These are phyloP conservation scores for Drosophila funebris DNA, from an alignment of 1,140 invertebrate species.

Conservation along the genomic window DNA sequence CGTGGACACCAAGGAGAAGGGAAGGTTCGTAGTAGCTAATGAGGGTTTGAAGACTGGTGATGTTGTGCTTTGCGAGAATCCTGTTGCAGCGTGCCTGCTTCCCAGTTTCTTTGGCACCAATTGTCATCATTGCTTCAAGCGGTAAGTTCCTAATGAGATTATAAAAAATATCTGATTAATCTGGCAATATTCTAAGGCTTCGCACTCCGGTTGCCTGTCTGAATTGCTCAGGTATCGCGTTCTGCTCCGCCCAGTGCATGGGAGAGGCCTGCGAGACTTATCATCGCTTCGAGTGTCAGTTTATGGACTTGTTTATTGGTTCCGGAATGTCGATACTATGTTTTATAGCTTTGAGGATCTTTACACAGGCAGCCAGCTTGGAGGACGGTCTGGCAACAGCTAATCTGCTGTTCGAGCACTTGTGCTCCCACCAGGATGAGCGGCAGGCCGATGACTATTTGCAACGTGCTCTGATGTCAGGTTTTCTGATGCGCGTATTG, in stretches of 20 bases:
- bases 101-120: slow-evolving; percentile 89
- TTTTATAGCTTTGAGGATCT: slow-evolving; percentile 89
- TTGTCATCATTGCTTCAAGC: slow-evolving; percentile 92
- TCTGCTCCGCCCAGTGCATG: slow-evolving; percentile 90
- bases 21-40: slow-evolving; percentile 86
- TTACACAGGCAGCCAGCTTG: slow-evolving; percentile 86
- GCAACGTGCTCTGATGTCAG: slow-evolving; percentile 90
- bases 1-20: slow-evolving; percentile 83
- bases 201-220: slow-evolving; percentile 89
- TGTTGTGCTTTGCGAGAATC: slow-evolving; percentile 88
- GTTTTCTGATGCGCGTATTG: slow-evolving; percentile 90
- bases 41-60: slow-evolving; percentile 87
- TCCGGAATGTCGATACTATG: slow-evolving; percentile 92
- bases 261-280: slow-evolving; percentile 88
- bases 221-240: slow-evolving; percentile 90
- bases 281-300: slow-evolving; percentile 92
- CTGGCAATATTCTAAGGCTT: slow-evolving; percentile 81
- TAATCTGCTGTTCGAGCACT: slow-evolving; percentile 84
- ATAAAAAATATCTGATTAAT: not conserved
- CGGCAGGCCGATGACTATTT: slow-evolving; percentile 90
- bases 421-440: slow-evolving; percentile 88
- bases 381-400: slow-evolving; percentile 82
- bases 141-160: slow-evolving; percentile 82
- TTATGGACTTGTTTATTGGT: slow-evolving; percentile 89
- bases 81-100: slow-evolving; percentile 90